phyloP scores from a whole-genome alignment of 2,888 invertebrate species.

The Caenorhabditis sp. region DNA sequence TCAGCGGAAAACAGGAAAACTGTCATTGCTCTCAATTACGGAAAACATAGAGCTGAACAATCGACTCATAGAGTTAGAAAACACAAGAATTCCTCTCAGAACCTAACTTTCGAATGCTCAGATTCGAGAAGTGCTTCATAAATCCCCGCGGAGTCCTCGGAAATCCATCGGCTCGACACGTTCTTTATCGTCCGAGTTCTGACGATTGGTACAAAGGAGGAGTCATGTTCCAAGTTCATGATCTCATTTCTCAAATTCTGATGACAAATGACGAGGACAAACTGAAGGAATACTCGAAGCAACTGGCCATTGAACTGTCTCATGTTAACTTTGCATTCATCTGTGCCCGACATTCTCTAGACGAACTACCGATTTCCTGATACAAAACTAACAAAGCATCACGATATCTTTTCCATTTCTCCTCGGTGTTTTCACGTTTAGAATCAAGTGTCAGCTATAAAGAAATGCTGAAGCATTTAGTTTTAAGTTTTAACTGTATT shows the following conservation, averaged over 20 bases:
- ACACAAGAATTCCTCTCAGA: too few species aligned
- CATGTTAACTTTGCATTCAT: conserved; percentile 42
- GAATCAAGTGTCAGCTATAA: too few species aligned
- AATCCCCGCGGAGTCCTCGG: conserved; percentile 83
- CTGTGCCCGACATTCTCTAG: conserved; percentile 51
- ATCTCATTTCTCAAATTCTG: conserved; percentile 38
- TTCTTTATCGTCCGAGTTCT: conserved; percentile 82
- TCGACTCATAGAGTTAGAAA: conserved; percentile 32
- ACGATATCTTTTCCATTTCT: too few species aligned
- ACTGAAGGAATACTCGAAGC: conserved; percentile 8
- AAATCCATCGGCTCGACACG: conserved; percentile 76
- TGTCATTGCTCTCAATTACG: conserved; percentile 9
- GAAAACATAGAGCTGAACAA: conserved; percentile 23
- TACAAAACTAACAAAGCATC: too few species aligned
- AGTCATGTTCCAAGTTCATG: conserved; percentile 74
- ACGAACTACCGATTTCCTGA: not conserved
- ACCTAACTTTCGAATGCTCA: not conserved
- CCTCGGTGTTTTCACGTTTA: too few species aligned
- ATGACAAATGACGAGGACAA: conserved; percentile 16
- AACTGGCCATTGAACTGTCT: conserved; percentile 40
- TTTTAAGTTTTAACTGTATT: too few species aligned
- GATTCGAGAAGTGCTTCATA: conserved; percentile 84
- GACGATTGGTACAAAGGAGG: conserved; percentile 71
- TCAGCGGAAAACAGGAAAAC: conserved; percentile 1
- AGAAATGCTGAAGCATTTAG: too few species aligned